Evolutionary conservation across 1,140 invertebrate genomes (phyloP).

Genomic region (Eupristina koningsbergeri): DNA sequence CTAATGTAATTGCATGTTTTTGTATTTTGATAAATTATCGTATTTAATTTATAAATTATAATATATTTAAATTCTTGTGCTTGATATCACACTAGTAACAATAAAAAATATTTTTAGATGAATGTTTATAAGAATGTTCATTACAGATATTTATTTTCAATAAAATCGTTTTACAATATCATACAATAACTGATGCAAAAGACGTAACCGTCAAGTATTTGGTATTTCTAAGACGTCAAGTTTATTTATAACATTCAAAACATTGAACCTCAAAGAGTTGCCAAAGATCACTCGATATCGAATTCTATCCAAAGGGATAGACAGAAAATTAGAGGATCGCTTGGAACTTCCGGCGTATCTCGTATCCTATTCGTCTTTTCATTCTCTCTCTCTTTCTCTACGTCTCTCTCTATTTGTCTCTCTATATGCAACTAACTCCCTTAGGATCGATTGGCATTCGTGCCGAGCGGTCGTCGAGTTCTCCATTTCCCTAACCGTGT

Average conservation of each 20-base stretch:
- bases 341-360: too few species aligned
- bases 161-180: neutral
- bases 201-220: neutral
- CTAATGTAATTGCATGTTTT: too few species aligned
- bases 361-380: too few species aligned
- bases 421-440: neutral
- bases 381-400: neutral
- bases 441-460: constrained; percentile 36
- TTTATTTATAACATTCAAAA: neutral
- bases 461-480: neutral
- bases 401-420: neutral
- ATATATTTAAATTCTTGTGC: too few species aligned
- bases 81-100: too few species aligned
- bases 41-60: too few species aligned
- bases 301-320: neutral
- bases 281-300: neutral
- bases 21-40: too few species aligned
- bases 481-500: neutral
- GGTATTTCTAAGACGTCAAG: neutral
- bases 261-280: neutral
- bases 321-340: constrained; percentile 6
- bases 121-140: too few species aligned
- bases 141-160: too few species aligned
- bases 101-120: too few species aligned
- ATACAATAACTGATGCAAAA: neutral